phyloP scores from a whole-genome alignment of 2,888 invertebrate species.

The Oscheius sp. region DNA sequence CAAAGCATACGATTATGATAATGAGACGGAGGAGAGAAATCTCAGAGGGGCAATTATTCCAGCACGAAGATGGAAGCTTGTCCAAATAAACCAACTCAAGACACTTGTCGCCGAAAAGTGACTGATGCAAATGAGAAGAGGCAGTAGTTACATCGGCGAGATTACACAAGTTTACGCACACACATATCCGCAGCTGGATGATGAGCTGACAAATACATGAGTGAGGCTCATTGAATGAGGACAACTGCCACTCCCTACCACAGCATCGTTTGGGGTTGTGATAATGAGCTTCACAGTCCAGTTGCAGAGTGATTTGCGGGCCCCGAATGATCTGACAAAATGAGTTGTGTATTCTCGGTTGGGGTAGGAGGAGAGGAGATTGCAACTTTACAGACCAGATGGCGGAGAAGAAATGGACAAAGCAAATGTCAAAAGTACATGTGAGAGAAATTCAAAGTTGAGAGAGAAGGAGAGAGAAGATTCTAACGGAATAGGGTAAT shows the following conservation, averaged over 20 bases:
- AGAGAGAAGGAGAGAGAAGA: neutral
- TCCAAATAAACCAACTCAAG: slow-evolving; percentile 18
- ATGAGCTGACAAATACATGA: slow-evolving; percentile 19
- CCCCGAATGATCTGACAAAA: neutral
- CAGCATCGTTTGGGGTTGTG: slow-evolving; percentile 7
- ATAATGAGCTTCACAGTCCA: slow-evolving; percentile 7
- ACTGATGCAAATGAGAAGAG: slow-evolving; percentile 25
- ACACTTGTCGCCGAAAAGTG: slow-evolving; percentile 16
- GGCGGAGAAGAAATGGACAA: neutral
- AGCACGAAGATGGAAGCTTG: neutral
- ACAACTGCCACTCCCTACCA: neutral
- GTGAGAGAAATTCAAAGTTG: neutral
- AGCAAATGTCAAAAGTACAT: neutral
- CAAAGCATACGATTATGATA: slow-evolving; percentile 32
- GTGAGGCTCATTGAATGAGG: neutral
- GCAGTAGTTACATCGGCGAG: neutral
- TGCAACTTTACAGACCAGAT: neutral
- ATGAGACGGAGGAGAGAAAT: slow-evolving; percentile 25
- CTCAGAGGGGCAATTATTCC: slow-evolving; percentile 30
- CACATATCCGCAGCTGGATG: neutral
- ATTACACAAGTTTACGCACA: slow-evolving; percentile 26
- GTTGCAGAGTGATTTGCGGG: slow-evolving; percentile 14
- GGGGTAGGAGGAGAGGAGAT: neutral
- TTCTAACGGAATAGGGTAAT: too few species aligned
- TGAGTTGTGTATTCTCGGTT: neutral